A percentile compares a stretch with the other conserved stretches of the same genome.
Evolutionary conservation across 2,888 invertebrate species (phyloP).

Genomic region (Chesias legatella): DNA sequence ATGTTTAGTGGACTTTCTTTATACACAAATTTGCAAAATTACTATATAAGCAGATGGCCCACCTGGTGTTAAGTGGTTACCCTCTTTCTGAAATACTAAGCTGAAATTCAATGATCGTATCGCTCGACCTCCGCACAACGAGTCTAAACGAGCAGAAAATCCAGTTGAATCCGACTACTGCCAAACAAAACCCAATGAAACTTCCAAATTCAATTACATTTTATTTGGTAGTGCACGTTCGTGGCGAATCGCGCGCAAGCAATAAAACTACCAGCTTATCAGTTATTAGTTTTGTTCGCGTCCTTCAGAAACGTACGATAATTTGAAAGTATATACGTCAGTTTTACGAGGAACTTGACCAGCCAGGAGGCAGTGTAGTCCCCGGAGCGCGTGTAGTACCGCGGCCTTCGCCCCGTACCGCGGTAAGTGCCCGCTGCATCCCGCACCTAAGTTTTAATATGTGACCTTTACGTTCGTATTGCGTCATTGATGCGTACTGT

Average conservation of each 20-base stretch:
- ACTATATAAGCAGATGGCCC: no score
- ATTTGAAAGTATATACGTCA: constrained; percentile 10
- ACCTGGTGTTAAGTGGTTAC: no score
- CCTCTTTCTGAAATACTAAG: no score
- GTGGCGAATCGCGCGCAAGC: constrained; percentile 23
- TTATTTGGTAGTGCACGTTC: constrained; percentile 19
- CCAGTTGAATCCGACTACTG: background rate
- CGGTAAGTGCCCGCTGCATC: constrained; percentile 11
- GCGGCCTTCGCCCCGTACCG: background rate
- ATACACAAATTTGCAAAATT: no score
- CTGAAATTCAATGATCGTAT: no score
- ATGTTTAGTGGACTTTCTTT: no score
- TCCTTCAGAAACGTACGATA: constrained; percentile 16
- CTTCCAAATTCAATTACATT: constrained; percentile 23
- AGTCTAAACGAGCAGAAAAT: no score
- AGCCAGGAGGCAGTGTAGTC: no score
- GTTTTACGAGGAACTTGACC: constrained; percentile 1
- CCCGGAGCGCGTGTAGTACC: no score
- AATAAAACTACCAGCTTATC: constrained; percentile 28
- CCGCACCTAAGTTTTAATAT: constrained; percentile 1
- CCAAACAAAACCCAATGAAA: constrained; percentile 9
- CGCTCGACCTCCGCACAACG: no score
- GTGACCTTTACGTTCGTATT: constrained; percentile 3
- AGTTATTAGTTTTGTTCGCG: constrained; percentile 26
- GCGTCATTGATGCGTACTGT: background rate